Conservation (phyloP, 2,113 vertebrate species). For the Apodemus sylvaticus region DNA sequence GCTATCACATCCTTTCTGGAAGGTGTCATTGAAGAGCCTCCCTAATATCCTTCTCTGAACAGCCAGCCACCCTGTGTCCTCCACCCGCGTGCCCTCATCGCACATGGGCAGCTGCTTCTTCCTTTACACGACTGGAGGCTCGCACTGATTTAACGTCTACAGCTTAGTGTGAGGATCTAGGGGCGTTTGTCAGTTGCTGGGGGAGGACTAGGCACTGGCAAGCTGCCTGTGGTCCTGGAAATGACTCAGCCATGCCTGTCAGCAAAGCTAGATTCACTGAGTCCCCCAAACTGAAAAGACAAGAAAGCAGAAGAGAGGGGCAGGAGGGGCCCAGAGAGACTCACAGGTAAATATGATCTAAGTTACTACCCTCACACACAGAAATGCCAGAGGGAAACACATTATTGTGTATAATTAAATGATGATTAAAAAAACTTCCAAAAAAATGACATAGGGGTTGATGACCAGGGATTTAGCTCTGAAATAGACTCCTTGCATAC, state of each 20-base stretch:
- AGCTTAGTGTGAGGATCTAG: background rate
- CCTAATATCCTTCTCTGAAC: background rate
- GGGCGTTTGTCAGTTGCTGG: background rate
- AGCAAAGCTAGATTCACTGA: background rate
- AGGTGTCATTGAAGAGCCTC: background rate
- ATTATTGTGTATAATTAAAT: background rate
- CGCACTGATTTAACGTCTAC: background rate
- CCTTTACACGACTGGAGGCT: background rate
- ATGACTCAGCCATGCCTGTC: background rate
- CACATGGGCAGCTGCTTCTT: background rate
- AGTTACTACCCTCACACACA: background rate
- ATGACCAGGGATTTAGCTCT: background rate
- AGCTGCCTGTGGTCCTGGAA: background rate
- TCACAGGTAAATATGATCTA: background rate
- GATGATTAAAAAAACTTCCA: background rate
- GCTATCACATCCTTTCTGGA: too few relatives aligned
- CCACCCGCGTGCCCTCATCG: rapidly evolving
- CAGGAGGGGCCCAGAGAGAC: background rate
- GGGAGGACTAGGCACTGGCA: background rate
- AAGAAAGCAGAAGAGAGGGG: background rate
- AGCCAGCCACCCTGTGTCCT: background rate
- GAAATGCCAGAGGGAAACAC: background rate
- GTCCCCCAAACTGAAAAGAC: too few relatives aligned
- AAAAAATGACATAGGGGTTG: background rate
- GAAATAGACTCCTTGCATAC: background rate